Percentiles rank a stretch among this genome's conserved stretches.
Conservation (phyloP, 2,888 invertebrate genomes). For the Augiades crinisus region DNA sequence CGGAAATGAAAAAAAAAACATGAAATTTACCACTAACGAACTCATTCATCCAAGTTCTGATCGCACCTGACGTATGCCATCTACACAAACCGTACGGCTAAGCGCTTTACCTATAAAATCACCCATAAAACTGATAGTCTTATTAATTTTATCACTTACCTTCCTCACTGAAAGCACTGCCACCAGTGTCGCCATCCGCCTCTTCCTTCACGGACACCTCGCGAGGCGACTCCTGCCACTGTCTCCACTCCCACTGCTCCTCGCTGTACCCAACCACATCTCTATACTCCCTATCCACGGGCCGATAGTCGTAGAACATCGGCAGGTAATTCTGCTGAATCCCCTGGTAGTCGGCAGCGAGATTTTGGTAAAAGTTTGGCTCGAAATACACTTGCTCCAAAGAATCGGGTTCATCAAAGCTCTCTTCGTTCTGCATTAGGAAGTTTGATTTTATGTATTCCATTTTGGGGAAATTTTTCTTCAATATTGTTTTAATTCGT, state of each 20-base stretch:
- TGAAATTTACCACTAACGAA: too few relatives aligned
- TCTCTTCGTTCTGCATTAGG: slow-evolving; percentile 39
- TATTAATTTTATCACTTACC: too few relatives aligned
- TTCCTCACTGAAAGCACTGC: slow-evolving; percentile 47
- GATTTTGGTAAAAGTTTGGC: slow-evolving; percentile 34
- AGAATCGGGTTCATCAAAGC: slow-evolving; percentile 32
- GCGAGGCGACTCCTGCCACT: slow-evolving; percentile 43
- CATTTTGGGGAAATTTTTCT: slow-evolving; percentile 41
- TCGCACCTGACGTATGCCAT: too few relatives aligned
- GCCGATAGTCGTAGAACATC: slow-evolving; percentile 53
- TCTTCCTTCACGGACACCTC: slow-evolving; percentile 51
- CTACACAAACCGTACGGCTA: too few relatives aligned
- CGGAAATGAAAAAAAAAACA: too few relatives aligned
- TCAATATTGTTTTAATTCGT: not conserved
- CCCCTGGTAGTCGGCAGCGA: slow-evolving; percentile 32
- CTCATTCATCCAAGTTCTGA: too few relatives aligned
- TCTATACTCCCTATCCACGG: slow-evolving; percentile 36
- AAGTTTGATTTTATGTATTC: slow-evolving; percentile 52
- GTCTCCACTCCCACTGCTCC: slow-evolving; percentile 44
- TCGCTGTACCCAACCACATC: slow-evolving; percentile 30
- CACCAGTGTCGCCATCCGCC: slow-evolving; percentile 38
- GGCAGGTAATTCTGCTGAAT: slow-evolving; percentile 47
- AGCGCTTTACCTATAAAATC: too few relatives aligned
- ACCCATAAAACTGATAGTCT: too few relatives aligned
- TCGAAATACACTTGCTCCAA: slow-evolving; percentile 30